Evolutionary conservation across 1,140 invertebrate species (phyloP).

Genomic region (Adelges cooleyi): DNA sequence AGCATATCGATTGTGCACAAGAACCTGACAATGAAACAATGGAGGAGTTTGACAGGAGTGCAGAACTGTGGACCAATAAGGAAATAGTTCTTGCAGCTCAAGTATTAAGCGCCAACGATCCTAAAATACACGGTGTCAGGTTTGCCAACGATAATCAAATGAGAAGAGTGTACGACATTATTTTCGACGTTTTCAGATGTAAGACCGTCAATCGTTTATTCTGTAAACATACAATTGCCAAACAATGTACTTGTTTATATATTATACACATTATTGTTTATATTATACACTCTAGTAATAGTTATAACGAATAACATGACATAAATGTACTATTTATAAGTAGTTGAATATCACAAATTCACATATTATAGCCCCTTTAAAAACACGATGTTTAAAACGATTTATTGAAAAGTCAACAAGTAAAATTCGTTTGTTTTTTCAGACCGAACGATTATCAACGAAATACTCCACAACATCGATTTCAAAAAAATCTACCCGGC

Average conservation of each 20-base stretch:
- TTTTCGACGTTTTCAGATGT: constrained; percentile 23
- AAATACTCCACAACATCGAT: constrained; percentile 5
- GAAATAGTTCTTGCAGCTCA: constrained; percentile 4
- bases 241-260: too few species aligned
- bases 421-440: too few species aligned
- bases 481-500: neutral
- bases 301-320: too few species aligned
- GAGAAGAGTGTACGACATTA: constrained; percentile 18
- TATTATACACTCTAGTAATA: too few species aligned
- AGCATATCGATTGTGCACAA: neutral
- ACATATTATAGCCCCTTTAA: too few species aligned
- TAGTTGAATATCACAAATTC: too few species aligned
- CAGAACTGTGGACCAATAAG: neutral
- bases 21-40: neutral
- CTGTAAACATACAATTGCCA: too few species aligned
- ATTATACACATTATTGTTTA: too few species aligned
- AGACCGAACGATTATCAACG: constrained; percentile 11
- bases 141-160: constrained; percentile 12
- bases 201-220: neutral
- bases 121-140: constrained; percentile 9
- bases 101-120: neutral
- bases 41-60: constrained; percentile 3
- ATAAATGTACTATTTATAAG: too few species aligned
- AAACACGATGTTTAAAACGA: too few species aligned
- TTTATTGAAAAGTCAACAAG: too few species aligned